phyloP scores from a whole-genome alignment of 1,140 invertebrate species.

The Euura saliciscinereae region DNA sequence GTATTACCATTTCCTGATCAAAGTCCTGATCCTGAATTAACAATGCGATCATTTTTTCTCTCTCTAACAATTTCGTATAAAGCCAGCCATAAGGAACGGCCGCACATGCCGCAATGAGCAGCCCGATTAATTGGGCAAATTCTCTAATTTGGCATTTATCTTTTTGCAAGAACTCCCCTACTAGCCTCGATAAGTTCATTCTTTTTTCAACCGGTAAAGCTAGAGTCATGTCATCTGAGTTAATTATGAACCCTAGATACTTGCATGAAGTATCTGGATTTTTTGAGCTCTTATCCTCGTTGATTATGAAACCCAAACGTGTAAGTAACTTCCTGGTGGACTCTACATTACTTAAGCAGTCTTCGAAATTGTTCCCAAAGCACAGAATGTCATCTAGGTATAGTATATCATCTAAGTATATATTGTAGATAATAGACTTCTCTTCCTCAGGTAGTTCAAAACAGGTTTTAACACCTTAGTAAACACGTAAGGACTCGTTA shows the following conservation, averaged over 20 bases:
- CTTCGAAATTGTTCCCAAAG: slow-evolving; percentile 29
- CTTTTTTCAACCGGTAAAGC: slow-evolving; percentile 11
- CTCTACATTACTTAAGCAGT: slow-evolving; percentile 12
- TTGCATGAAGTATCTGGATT: slow-evolving; percentile 16
- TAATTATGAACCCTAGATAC: slow-evolving; percentile 22
- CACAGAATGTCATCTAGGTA: slow-evolving; percentile 24
- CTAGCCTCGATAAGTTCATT: background rate
- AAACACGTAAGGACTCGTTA: slow-evolving; percentile 11
- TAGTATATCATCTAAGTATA: too few species aligned
- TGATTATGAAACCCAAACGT: slow-evolving; percentile 17
- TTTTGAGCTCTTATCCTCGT: slow-evolving; percentile 18
- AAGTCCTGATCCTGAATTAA: background rate
- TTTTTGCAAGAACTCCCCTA: background rate
- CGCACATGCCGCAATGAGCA: slow-evolving; percentile 21
- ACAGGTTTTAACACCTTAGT: slow-evolving; percentile 26
- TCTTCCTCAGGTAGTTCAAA: slow-evolving; percentile 3
- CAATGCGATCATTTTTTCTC: slow-evolving; percentile 19
- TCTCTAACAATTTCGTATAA: slow-evolving; percentile 19
- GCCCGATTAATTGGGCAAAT: slow-evolving; percentile 23
- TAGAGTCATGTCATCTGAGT: background rate
- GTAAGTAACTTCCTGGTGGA: background rate
- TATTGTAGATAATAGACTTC: slow-evolving; percentile 15
- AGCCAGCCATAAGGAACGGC: slow-evolving; percentile 22
- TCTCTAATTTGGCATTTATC: slow-evolving; percentile 24
- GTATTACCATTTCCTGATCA: background rate